Evolutionary conservation across 2,113 vertebrate species (phyloP).

Genomic region (Cololabis saira): DNA sequence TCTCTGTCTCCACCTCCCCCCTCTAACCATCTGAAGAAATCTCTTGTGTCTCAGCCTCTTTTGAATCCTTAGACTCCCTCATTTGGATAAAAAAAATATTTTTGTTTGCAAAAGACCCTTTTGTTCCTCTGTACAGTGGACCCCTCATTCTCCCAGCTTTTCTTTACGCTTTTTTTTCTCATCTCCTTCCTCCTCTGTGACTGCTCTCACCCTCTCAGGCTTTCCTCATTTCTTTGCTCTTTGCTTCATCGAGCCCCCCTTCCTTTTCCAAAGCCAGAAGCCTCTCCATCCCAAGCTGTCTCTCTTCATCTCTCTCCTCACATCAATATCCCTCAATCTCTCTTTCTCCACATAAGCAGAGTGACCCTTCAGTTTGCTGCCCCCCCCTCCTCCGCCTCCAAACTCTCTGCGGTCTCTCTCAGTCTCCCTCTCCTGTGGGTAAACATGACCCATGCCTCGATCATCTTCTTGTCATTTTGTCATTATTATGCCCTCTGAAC

Average conservation of each 20-base stretch:
- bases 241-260: slow-evolving; percentile 48
- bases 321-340: slow-evolving; percentile 69
- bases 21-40: too few species aligned
- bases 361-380: slow-evolving; percentile 67
- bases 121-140: slow-evolving; percentile 10
- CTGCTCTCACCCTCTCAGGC: slow-evolving; percentile 30
- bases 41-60: too few species aligned
- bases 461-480: slow-evolving; percentile 74
- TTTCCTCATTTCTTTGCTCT: slow-evolving; percentile 42
- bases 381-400: slow-evolving; percentile 37
- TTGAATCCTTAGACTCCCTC: slow-evolving; percentile 22
- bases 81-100: slow-evolving; percentile 29
- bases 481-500: slow-evolving; percentile 72
- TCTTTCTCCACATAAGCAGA: slow-evolving; percentile 53
- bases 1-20: slow-evolving; percentile 6
- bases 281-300: slow-evolving; percentile 58
- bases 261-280: slow-evolving; percentile 48
- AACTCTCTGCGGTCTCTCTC: slow-evolving; percentile 39
- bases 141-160: slow-evolving; percentile 33
- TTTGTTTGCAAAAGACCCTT: slow-evolving; percentile 37
- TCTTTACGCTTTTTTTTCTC: slow-evolving; percentile 8
- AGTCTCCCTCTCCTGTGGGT: slow-evolving; percentile 62
- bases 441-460: slow-evolving; percentile 72
- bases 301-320: slow-evolving; percentile 61
- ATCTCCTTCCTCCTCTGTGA: slow-evolving; percentile 21